Evolutionary conservation across 2,113 vertebrate genomes (phyloP), one percentile per base, ranked within the genome.

Genomic region (Budorcas taxicolor): DNA sequence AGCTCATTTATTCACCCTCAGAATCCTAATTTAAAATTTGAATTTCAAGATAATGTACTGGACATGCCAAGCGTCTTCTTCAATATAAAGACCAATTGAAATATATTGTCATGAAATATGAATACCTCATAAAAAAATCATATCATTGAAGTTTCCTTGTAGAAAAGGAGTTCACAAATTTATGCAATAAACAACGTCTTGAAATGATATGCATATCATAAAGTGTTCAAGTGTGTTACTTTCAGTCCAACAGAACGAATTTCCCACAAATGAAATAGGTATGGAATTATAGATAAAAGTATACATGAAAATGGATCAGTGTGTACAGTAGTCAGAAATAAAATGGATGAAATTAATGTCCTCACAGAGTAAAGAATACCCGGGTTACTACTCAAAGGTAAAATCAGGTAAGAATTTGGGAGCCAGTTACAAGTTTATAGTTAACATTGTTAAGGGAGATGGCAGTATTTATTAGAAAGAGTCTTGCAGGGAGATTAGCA

Each of bases 241-340:
- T 19, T 36, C n/a, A 36, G 4, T 6, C 17, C 21, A 71, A 11
- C 67, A 36, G 0, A n/a, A 71, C 0, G 9, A 14, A 36, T 71
- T 71, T 23, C 8, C 64, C n/a, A 19, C 1, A 71, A 71, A 71
- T 71, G 67, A 71, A 71, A 0, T 71, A 36, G n/a, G 1, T 23
- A 6, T 40, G n/a, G 67, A 71, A 36, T n/a, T 71, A 36, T 23
- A 71, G 19, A 11, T 21, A 23, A 23, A 36, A 12, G 5, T 36
- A 23, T 40, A 36, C 67, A 23, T 36, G 9, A 71, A 36, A 71
- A 40, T 6, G 67, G 67, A 11, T 40, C 17, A 40, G 9, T 71
- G n/a, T 23, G 19, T 71, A 36, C n/a, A 40, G 19, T 19, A 67
- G 67, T 40, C n/a, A 12, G n/a, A 36, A 40, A 71, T 71, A 1